phyloP scores from a whole-genome alignment of 2,797 vertebrate genomes.

The Muscicapa comitata region DNA sequence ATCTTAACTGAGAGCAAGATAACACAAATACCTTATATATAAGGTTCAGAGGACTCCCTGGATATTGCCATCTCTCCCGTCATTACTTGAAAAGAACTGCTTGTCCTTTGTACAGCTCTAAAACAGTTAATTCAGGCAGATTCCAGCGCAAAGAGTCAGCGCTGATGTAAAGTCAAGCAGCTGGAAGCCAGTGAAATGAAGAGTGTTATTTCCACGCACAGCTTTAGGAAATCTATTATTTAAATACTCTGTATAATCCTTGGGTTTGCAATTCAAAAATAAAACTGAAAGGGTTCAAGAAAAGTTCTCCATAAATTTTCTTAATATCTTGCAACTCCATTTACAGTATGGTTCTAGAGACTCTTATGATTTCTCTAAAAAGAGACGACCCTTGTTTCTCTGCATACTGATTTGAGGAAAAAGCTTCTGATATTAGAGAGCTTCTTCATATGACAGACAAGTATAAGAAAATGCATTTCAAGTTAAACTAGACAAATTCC shows the following conservation, averaged over 20 bases:
- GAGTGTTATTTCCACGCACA: not conserved
- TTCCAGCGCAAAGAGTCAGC: not conserved
- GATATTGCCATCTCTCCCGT: not conserved
- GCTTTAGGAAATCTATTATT: not conserved
- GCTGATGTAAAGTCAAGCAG: not conserved
- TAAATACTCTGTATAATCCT: not conserved
- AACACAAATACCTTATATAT: not conserved
- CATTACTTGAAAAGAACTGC: not conserved
- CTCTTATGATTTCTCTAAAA: not conserved
- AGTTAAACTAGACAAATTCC: not conserved
- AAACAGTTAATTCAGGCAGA: not conserved
- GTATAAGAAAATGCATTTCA: not conserved
- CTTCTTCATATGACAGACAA: not conserved
- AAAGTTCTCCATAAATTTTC: not conserved
- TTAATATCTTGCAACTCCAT: not conserved
- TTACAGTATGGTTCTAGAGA: not conserved
- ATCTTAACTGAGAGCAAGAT: not conserved
- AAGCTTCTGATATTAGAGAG: not conserved
- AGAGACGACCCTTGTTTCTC: not conserved
- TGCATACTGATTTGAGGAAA: not conserved
- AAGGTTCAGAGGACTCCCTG: not conserved
- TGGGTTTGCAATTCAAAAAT: not conserved
- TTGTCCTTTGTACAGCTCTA: not conserved
- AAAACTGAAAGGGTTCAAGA: not conserved
- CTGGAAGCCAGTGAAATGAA: slow-evolving; percentile 1